phyloP scores from a whole-genome alignment of 2,113 vertebrate genomes.

The Eolophus roseicapilla region DNA sequence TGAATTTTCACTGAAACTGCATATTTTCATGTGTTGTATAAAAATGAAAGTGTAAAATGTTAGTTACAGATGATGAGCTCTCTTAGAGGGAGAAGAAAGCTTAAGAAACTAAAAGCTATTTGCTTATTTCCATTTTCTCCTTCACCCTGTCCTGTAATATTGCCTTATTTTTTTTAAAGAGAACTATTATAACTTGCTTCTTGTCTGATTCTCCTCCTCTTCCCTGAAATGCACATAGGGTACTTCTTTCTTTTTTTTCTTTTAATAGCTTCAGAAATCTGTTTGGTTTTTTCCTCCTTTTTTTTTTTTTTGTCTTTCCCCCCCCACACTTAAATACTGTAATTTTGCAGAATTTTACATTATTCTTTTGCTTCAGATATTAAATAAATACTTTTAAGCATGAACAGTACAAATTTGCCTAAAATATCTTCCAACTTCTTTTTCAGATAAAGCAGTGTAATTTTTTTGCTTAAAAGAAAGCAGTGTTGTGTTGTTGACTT shows the following conservation, averaged over 20 bases:
- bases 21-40: background rate
- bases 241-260: background rate
- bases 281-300: background rate
- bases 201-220: background rate
- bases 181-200: background rate
- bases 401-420: background rate
- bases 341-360: background rate
- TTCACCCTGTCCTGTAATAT: background rate
- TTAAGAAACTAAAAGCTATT: background rate
- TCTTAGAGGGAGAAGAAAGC: background rate
- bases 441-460: background rate
- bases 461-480: background rate
- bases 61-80: background rate
- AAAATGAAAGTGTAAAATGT: background rate
- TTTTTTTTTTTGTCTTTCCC: background rate
- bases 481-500: background rate
- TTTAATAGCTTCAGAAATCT: background rate
- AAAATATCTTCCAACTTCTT: background rate
- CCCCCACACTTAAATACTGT: fast-evolving
- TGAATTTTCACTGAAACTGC: background rate
- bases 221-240: background rate
- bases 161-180: background rate
- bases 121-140: background rate
- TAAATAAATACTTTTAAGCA: background rate
- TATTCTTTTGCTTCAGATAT: background rate